Conservation (phyloP, 2,888 invertebrate genomes). For the Cheilosia variabilis region DNA sequence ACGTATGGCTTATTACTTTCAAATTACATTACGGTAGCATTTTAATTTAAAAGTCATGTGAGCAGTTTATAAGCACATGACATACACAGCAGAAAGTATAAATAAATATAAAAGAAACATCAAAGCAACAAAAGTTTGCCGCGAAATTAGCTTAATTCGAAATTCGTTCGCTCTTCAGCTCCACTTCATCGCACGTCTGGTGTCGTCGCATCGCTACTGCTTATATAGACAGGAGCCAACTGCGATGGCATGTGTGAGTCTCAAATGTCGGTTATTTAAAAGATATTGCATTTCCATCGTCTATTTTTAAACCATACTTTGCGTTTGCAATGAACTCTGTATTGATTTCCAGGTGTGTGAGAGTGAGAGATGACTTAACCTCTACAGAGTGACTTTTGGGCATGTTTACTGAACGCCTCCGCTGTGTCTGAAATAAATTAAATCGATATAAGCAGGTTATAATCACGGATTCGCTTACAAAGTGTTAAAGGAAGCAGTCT, state of each 20-base stretch:
- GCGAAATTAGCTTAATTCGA: conserved; percentile 43
- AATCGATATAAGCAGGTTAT: background rate
- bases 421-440: background rate
- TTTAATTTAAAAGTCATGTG: conserved; percentile 57
- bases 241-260: conserved; percentile 38
- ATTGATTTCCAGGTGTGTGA: conserved; percentile 71
- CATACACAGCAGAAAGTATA: background rate
- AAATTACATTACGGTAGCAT: conserved; percentile 62
- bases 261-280: conserved; percentile 70
- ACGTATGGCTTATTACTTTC: conserved; percentile 48
- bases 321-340: conserved; percentile 73
- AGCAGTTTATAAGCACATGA: conserved; percentile 3
- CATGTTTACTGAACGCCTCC: conserved; percentile 1
- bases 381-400: conserved; percentile 34
- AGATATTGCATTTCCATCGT: conserved; percentile 60
- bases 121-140: conserved; percentile 29
- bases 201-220: background rate
- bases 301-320: conserved; percentile 63
- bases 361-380: conserved; percentile 60
- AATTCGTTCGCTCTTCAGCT: conserved; percentile 19
- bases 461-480: background rate
- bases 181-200: conserved; percentile 10
- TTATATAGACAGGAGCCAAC: conserved; percentile 11
- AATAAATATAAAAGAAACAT: conserved; percentile 1
- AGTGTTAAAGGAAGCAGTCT: background rate